Evolutionary conservation across 2,888 invertebrate species (phyloP).

Genomic region (Melitaea athalia): DNA sequence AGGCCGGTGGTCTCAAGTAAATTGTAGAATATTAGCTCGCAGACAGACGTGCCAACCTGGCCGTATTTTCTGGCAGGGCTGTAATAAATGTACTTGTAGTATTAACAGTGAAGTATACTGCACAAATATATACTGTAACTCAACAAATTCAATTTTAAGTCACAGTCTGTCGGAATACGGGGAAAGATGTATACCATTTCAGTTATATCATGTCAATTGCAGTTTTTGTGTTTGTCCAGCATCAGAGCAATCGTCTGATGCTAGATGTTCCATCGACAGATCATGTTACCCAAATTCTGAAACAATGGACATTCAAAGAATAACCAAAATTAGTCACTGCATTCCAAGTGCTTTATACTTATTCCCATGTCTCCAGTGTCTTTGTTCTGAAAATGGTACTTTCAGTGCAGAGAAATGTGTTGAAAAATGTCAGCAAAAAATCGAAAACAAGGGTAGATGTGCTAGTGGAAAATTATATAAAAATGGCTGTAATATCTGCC

Average conservation of each 20-base stretch:
- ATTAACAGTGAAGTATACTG: constrained; percentile 61
- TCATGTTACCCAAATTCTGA: constrained; percentile 54
- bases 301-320: constrained; percentile 33
- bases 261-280: constrained; percentile 63
- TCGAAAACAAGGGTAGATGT: constrained; percentile 46
- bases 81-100: constrained; percentile 67
- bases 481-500: constrained; percentile 62
- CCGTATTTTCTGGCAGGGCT: constrained; percentile 63
- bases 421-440: constrained; percentile 55
- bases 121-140: constrained; percentile 52
- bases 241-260: constrained; percentile 59
- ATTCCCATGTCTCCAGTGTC: constrained; percentile 66
- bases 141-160: constrained; percentile 16
- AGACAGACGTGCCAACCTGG: constrained; percentile 60
- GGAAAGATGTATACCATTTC: constrained; percentile 62
- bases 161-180: constrained; percentile 35
- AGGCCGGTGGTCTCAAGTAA: constrained; percentile 59
- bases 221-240: constrained; percentile 68
- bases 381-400: constrained; percentile 63
- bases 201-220: constrained; percentile 67
- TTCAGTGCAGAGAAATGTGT: constrained; percentile 62
- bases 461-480: constrained; percentile 60
- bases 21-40: constrained; percentile 52
- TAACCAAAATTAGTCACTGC: constrained; percentile 53
- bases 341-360: constrained; percentile 71